A percentile compares a stretch with the other conserved stretches of the same genome.
phyloP scores from a whole-genome alignment of 2,888 invertebrate species.

The Aphidoletes aphidimyza region DNA sequence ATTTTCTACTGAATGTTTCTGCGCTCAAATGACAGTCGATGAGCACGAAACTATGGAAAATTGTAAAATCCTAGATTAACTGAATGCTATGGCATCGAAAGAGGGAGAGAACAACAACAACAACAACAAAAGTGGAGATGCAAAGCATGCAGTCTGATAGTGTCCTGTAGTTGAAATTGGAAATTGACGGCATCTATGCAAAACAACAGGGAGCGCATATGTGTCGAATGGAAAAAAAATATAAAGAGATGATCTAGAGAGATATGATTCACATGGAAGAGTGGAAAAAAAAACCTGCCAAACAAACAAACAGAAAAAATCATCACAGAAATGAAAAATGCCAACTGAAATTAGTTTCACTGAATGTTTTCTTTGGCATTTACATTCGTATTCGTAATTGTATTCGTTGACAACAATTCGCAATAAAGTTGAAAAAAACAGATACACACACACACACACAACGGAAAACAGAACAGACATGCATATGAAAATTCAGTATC shows the following conservation, averaged over 20 bases:
- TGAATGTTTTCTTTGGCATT: conserved; percentile 21
- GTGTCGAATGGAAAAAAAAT: conserved; percentile 28
- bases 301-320: not conserved
- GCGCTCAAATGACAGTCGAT: no score
- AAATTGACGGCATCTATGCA: conserved; percentile 4
- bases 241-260: conserved; percentile 47
- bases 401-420: conserved; percentile 32
- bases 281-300: not conserved
- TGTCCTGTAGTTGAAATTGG: not conserved
- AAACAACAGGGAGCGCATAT: not conserved
- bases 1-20: no score
- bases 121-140: not conserved
- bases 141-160: not conserved
- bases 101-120: not conserved
- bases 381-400: conserved; percentile 16
- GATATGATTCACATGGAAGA: conserved; percentile 4
- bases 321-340: conserved; percentile 24
- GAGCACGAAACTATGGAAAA: no score
- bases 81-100: no score
- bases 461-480: not conserved
- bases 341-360: conserved; percentile 33
- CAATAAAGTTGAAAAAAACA: conserved; percentile 20
- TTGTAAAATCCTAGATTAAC: no score
- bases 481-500: not conserved
- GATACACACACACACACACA: not conserved